These are phyloP conservation scores for Macroglossus sobrinus DNA, from an alignment of 2,113 vertebrate genomes.

Conservation along the genomic window DNA sequence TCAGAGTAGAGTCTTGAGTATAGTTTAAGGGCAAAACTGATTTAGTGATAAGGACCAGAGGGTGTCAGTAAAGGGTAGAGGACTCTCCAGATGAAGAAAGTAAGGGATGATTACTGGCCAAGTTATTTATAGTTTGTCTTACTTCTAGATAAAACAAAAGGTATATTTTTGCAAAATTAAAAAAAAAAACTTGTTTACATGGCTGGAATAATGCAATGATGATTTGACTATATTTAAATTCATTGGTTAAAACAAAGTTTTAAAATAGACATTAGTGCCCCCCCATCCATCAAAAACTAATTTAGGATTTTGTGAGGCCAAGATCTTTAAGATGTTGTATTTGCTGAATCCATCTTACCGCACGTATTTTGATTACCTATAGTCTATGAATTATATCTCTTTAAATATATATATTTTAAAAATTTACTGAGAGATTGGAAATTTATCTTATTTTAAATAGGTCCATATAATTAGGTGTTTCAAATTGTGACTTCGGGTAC, in stretches of 20 bases:
- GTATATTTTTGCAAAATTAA: neutral
- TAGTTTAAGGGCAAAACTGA: slow-evolving; percentile 52
- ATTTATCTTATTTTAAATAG: neutral
- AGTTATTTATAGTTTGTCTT: slow-evolving; percentile 12
- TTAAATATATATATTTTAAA: neutral
- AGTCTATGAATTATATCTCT: slow-evolving; percentile 50
- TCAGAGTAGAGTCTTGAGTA: slow-evolving; percentile 58
- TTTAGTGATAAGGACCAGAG: slow-evolving; percentile 69
- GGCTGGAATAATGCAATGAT: neutral
- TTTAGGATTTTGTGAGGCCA: neutral
- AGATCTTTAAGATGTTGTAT: neutral
- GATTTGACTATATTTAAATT: neutral
- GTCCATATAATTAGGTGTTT: neutral
- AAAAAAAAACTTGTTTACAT: neutral
- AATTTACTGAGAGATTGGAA: neutral
- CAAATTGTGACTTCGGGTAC: neutral
- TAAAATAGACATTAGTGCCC: neutral
- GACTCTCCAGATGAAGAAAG: slow-evolving; percentile 44
- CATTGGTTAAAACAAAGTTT: slow-evolving; percentile 11
- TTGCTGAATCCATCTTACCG: neutral
- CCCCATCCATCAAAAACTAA: neutral
- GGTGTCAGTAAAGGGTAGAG: slow-evolving; percentile 81
- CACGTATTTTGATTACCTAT: slow-evolving; percentile 27
- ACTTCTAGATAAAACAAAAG: neutral
- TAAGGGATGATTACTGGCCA: slow-evolving; percentile 29